Evolutionary conservation across 1,140 invertebrate genomes (phyloP).

Genomic region (Bombus waltoni): DNA sequence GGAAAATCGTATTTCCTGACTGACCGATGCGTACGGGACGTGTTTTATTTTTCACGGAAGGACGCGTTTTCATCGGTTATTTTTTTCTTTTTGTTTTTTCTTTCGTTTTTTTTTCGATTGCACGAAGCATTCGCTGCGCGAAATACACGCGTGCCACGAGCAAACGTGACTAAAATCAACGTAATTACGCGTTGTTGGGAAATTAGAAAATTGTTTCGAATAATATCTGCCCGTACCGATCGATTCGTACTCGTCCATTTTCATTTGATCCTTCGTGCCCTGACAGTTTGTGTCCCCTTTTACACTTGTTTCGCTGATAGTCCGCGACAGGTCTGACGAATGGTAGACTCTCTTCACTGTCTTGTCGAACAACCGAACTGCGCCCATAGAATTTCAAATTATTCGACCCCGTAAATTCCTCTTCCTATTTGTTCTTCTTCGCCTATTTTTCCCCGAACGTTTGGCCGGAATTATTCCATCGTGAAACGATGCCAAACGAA

Average conservation of each 20-base stretch:
- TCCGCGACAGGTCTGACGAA: background rate
- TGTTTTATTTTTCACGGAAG: slow-evolving; percentile 22
- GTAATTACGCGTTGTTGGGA: background rate
- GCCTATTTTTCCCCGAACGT: background rate
- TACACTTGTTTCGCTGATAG: background rate
- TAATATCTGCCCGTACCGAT: background rate
- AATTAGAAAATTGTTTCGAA: slow-evolving; percentile 18
- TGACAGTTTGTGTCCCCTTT: background rate
- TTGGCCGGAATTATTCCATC: background rate
- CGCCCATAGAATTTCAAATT: background rate
- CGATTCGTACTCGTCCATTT: background rate
- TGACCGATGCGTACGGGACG: background rate
- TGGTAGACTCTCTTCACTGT: background rate
- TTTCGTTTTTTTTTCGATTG: background rate
- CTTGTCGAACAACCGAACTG: background rate
- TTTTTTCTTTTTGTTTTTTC: background rate
- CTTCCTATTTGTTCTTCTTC: background rate
- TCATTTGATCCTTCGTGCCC: background rate
- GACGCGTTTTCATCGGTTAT: background rate
- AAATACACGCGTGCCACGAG: background rate
- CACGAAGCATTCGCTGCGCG: background rate
- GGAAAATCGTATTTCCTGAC: background rate
- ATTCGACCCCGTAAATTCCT: background rate
- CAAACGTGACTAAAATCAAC: background rate
- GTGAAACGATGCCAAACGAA: background rate